Percentiles rank a stretch among this genome's conserved stretches.
Evolutionary conservation across 2,888 invertebrate genomes (phyloP).

Genomic region (Cataglyphis altisquamis): DNA sequence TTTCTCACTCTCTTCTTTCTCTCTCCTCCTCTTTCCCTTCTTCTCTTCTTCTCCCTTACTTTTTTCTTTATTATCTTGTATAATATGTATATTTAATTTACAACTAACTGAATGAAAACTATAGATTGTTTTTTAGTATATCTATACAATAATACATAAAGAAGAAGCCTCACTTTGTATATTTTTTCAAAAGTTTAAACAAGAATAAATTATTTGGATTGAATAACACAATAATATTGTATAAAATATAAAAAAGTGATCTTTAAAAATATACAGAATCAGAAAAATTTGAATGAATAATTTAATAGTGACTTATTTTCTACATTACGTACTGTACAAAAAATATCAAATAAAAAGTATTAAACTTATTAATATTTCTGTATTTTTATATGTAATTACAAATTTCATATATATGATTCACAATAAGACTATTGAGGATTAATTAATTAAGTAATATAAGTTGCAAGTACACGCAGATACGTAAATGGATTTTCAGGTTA

Average conservation of each 20-base stretch:
- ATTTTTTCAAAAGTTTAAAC: background rate
- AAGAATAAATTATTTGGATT: background rate
- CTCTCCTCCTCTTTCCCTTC: too few species aligned
- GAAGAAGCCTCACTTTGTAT: background rate
- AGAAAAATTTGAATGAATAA: background rate
- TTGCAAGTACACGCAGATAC: background rate
- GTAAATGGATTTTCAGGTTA: constrained; percentile 19
- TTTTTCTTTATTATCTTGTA: background rate
- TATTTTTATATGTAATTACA: background rate
- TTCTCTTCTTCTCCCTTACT: too few species aligned
- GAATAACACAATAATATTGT: background rate
- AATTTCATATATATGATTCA: background rate
- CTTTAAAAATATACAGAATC: background rate
- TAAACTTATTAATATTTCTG: background rate
- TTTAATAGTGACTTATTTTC: background rate
- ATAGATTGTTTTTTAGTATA: background rate
- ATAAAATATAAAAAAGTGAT: background rate
- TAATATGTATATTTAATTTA: constrained; percentile 1
- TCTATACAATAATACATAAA: constrained; percentile 30
- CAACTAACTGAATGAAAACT: background rate
- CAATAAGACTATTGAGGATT: constrained; percentile 37
- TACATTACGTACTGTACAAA: background rate
- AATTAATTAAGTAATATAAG: constrained; percentile 38
- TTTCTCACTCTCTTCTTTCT: too few species aligned
- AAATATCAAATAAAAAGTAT: background rate